A percentile compares a stretch with the other conserved stretches of the same genome.
Evolutionary conservation across 2,797 vertebrate species (phyloP).

Genomic region (Aeoliscus strigatus): DNA sequence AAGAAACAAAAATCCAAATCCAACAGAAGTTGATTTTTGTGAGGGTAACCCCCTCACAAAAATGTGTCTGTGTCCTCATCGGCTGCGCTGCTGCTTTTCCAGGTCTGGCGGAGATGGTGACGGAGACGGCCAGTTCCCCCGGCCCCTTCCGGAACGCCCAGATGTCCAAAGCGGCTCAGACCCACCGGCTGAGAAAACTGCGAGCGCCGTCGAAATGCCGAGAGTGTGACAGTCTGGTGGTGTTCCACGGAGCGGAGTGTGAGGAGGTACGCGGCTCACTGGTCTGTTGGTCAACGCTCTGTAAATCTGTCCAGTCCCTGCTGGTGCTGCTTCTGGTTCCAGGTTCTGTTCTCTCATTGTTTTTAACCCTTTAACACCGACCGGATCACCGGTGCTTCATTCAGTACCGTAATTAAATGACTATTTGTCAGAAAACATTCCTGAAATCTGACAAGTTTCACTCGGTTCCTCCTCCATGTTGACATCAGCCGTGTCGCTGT

Average conservation of each 20-base stretch:
- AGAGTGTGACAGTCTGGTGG: conserved; percentile 93
- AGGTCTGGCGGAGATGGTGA: conserved; percentile 87
- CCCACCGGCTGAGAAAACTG: conserved; percentile 91
- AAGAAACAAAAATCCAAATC: no score
- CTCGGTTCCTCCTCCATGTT: no score
- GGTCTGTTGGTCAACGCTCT: no score
- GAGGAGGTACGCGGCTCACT: conserved; percentile 83
- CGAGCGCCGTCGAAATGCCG: conserved; percentile 93
- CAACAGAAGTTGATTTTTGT: background rate
- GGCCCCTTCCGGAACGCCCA: conserved; percentile 89
- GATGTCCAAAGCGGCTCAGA: conserved; percentile 96
- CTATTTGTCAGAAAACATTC: no score
- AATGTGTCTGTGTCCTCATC: conserved; percentile 5
- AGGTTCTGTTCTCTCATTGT: no score
- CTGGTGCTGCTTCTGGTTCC: no score
- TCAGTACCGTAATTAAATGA: no score
- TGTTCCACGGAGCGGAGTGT: conserved; percentile 96
- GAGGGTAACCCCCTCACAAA: background rate
- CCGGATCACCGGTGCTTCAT: no score
- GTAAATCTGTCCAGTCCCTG: no score
- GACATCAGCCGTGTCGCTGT: no score
- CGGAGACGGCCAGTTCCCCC: conserved; percentile 86
- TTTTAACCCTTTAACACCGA: no score
- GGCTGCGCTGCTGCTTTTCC: conserved; percentile 26
- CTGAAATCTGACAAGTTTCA: no score